Conservation (phyloP, 1,140 invertebrate species). For the Lordiphosa mommai region DNA sequence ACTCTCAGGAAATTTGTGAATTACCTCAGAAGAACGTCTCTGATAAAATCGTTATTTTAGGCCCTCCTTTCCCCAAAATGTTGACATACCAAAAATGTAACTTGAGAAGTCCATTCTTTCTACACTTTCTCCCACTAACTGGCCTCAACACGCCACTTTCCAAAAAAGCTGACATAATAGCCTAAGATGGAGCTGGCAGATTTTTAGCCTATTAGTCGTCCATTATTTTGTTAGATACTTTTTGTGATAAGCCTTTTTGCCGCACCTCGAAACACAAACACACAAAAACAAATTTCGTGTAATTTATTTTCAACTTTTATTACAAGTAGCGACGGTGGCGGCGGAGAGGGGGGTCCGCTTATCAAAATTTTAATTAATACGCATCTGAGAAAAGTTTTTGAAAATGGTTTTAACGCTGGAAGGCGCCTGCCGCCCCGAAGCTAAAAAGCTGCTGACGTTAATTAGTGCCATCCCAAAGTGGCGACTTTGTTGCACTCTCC, state of each 20-base stretch:
- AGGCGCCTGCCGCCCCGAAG: slow-evolving; percentile 33
- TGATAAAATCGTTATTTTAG: too few species aligned
- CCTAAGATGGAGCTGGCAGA: slow-evolving; percentile 8
- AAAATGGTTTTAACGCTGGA: slow-evolving; percentile 49
- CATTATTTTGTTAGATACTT: slow-evolving; percentile 72
- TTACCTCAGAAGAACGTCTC: too few species aligned
- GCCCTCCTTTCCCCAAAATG: too few species aligned
- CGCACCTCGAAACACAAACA: slow-evolving; percentile 45
- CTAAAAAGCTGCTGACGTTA: slow-evolving; percentile 59
- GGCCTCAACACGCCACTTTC: too few species aligned
- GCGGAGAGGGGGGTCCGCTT: slow-evolving; percentile 16
- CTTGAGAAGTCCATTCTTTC: too few species aligned
- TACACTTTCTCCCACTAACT: too few species aligned
- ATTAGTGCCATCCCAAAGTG: slow-evolving; percentile 66
- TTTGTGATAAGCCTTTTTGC: slow-evolving; percentile 62
- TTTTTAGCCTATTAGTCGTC: slow-evolving; percentile 62
- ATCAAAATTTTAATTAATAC: slow-evolving; percentile 78
- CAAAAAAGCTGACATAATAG: too few species aligned
- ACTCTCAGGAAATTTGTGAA: too few species aligned
- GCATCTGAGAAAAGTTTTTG: slow-evolving; percentile 68
- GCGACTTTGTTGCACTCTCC: slow-evolving; percentile 51
- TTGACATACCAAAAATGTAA: too few species aligned
- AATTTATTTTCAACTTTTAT: slow-evolving; percentile 74
- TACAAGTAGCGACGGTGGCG: slow-evolving; percentile 17
- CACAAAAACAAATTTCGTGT: slow-evolving; percentile 63